Evolutionary conservation across 2,113 vertebrate genomes (phyloP), one percentile per base, ranked within the genome.

Genomic region (Cyphomyrus discorhynchus): DNA sequence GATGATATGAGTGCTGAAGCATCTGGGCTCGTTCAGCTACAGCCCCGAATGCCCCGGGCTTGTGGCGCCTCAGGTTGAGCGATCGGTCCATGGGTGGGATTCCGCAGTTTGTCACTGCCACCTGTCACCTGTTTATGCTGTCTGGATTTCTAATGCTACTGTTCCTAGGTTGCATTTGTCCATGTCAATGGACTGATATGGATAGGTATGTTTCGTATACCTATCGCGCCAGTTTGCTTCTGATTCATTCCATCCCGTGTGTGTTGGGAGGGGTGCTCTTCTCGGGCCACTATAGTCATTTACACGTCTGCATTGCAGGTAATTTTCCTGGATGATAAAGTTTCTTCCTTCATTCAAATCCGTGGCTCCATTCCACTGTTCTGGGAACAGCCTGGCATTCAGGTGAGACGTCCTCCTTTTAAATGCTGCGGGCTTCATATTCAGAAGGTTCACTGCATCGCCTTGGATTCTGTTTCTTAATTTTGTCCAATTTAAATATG

Each of bases 301-400:
- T 24, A 17, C 52, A 39, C 0, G 5, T 89, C 27, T 70, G 89
- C 77, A 90, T 42, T 50, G 86, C 93, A 99, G 98, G 97, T 98
- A 70, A 97, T 99, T 85, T 99, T 97, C 94, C 96, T 99, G 88
- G 98, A 99, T 92, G 98, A 99, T 88, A 96, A 94, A 91, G 96
- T 98, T 35, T 98, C 98, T 1, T 99, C 98, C 70, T 99, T 99
- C 95, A 98, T 99, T 93, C 98, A 99, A 94, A 98, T 99, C 92
- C 97, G 98, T 91, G 98, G 98, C 19, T 99, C 98, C 91, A 96
- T 99, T 92, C 97, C 98, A 0, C 94, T 99, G 90, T 99, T 99
- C 95, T 99, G 98, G 98, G 98, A 99, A 90, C 98, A 99, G 88
- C 98, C 98, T 31, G 98, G 98, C 53, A 96, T 99, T 91, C 98